Base-by-base conservation (phyloP, 2,797 vertebrate genomes). In the Novumbra hubbsi region DNA sequence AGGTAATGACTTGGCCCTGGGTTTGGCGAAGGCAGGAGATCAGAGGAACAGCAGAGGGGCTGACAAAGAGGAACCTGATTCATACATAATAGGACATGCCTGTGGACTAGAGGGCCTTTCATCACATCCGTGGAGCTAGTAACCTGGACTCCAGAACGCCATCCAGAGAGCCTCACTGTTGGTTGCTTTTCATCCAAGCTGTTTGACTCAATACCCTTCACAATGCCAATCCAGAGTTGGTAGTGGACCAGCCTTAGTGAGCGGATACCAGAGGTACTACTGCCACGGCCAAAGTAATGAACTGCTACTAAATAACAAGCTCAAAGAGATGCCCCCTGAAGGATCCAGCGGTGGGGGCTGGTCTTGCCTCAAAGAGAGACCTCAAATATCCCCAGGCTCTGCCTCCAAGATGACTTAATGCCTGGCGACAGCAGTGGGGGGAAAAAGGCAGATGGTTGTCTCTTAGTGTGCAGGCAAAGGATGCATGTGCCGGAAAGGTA, bases 341-440 rank as follows among this genome's bases (percentile, higher is more conserved):
- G 3, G 8, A 24, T 11, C 55, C 7, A 57, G 52, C 6, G 19
- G 8, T 21, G n/a, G 19, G 52, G n/a, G 52, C 52, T 55, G 8
- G 52, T 55, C n/a, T 21, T 34, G 65, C 21, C 12, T 30, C 19
- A 32, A 63, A 32, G 57, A 38, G 27, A 21, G 74, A 76, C 8
- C 1, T 72, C 72, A 81, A 81, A 71, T 8, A 76, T 24, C 67
- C 69, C 14, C 68, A 73, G 64, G 45, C 28, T 76, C 49, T 9
- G 15, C 11, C 49, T 34, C 67, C 27, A 68, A 28, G 68, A 57
- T 70, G 64, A 57, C 28, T 63, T 24, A 27, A 41, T 11, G 72
- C 19, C 28, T 28, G 60, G n/a, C 17, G 12, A 28, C 30, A 57
- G 24, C 32, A 55, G 34, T 11, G 28, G 45, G 12, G 32, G 21